These are phyloP conservation scores for Lypha dubia DNA, from an alignment of 2,888 invertebrate species.

Conservation along the genomic window DNA sequence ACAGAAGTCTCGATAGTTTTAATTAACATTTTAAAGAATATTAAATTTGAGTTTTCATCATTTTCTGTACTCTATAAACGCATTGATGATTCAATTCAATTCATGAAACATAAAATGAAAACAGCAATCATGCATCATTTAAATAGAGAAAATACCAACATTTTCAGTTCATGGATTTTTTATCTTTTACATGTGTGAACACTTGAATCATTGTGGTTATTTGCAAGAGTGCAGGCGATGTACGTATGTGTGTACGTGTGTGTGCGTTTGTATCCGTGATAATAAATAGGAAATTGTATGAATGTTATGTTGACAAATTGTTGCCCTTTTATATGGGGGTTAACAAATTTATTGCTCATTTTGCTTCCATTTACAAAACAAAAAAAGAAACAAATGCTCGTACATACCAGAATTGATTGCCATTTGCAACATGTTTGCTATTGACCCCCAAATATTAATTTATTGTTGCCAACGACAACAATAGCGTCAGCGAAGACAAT, in stretches of 20 bases:
- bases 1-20: too few relatives aligned
- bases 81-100: too few relatives aligned
- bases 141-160: neutral
- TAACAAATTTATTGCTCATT: slow-evolving; percentile 61
- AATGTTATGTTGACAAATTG: slow-evolving; percentile 53
- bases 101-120: neutral
- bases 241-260: neutral
- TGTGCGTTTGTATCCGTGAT: neutral
- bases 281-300: slow-evolving; percentile 36
- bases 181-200: too few relatives aligned
- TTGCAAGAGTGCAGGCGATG: neutral
- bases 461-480: slow-evolving; percentile 34
- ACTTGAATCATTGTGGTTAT: too few relatives aligned
- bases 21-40: too few relatives aligned
- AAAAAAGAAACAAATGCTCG: neutral
- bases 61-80: too few relatives aligned
- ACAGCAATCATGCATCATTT: neutral
- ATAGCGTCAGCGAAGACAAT: neutral
- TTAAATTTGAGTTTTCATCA: too few relatives aligned
- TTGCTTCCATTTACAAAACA: slow-evolving; percentile 27
- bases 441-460: slow-evolving; percentile 62
- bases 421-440: slow-evolving; percentile 41
- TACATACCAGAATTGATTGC: slow-evolving; percentile 22
- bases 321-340: slow-evolving; percentile 48
- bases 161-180: too few relatives aligned